Evolutionary conservation across 1,140 invertebrate species (phyloP), one percentile per base, ranked within the genome.

Genomic region (Neodiprion pinetum): DNA sequence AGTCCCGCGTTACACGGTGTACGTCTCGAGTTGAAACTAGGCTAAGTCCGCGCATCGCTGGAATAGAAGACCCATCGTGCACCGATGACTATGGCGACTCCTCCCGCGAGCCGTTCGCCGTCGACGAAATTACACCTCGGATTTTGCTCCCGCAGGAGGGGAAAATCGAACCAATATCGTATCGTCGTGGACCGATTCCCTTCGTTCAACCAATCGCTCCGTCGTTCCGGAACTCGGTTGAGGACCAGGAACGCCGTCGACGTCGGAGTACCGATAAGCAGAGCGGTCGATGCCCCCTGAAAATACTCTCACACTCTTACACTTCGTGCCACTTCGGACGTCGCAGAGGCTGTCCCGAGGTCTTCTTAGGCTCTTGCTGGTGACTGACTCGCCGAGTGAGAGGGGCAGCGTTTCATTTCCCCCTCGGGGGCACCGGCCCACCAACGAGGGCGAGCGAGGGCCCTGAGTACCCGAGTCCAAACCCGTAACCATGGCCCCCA

Each of bases 221-320:
- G 28, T 40, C 28, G 4, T 40, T 40, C 28, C 28, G 28, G 28
- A 5, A 40, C 28, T 40, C 28, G 28, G 28, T 40, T 40, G 28
- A 40, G 28, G 28, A 40, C 28, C 28, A 40, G 28, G 28, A 40
- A 40, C 53, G 53, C 53, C 11, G 53, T 61, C 53, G 11, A 14
- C 53, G 53, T 12, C 11, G 53, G 53, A 61, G 53, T 40, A 61
- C 53, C 53, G 53, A 61, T 84, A 87, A 87, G 79, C 85, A 86
- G 86, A 86, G 84, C 85, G 86, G 86, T 86, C 85, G 78, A 81
- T 80, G 84, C 86, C 79, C 85, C 74, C 80, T 84, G 79, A 83
- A 83, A 84, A 85, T 86, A 87, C 85, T 87, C 85, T 86, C 86
- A 86, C 85, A 87, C 85, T 87, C 85, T 86, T 87, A 86, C 85